A percentile compares a stretch with the other conserved stretches of the same genome.
These are phyloP conservation scores for Corythoichthys intestinalis DNA, from an alignment of 2,113 vertebrate species.

Conservation along the genomic window DNA sequence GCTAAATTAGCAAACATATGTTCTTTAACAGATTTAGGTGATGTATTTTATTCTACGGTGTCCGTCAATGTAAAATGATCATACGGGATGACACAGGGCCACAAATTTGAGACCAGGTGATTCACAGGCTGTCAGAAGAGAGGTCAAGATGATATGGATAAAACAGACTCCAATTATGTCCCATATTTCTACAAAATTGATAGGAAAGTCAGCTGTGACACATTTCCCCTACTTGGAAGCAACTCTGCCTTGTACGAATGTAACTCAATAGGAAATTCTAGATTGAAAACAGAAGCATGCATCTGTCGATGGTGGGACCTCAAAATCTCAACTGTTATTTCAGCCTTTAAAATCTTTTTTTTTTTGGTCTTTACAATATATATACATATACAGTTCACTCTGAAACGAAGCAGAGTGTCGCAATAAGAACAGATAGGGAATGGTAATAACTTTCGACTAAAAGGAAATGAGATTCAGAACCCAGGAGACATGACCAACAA, in stretches of 20 bases:
- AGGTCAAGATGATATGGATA: conserved; percentile 14
- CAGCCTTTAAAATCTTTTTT: neutral
- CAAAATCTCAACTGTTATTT: conserved; percentile 5
- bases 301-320: neutral
- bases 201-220: conserved; percentile 13
- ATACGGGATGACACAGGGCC: neutral
- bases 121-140: conserved; percentile 1
- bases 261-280: conserved; percentile 3
- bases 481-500: neutral
- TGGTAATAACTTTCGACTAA: neutral
- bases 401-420: neutral
- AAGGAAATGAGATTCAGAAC: conserved; percentile 2
- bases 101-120: neutral
- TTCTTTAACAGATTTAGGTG: conserved; percentile 11
- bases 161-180: conserved; percentile 5
- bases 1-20: neutral
- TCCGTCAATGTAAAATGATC: conserved; percentile 12
- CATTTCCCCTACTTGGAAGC: conserved; percentile 5
- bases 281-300: neutral
- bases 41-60: conserved; percentile 1
- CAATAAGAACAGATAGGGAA: neutral
- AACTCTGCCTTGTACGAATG: conserved; percentile 18
- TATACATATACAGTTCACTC: no score
- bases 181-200: conserved; percentile 5
- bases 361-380: neutral